A percentile compares a stretch with the other conserved stretches of the same genome.
phyloP scores from a whole-genome alignment of 2,888 invertebrate species.

The Leptinotarsa peninsularis region DNA sequence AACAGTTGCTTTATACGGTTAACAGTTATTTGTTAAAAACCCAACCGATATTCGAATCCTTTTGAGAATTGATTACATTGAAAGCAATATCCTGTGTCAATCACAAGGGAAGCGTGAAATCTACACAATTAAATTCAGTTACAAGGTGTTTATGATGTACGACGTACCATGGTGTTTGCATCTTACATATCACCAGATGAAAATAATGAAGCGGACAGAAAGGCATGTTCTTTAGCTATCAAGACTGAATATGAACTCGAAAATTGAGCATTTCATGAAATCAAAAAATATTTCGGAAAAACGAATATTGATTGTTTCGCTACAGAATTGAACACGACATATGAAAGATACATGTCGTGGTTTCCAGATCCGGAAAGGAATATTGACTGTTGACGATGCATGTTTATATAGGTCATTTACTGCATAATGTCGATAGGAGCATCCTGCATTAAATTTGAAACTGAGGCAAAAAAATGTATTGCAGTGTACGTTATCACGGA shows the following conservation, averaged over 20 bases:
- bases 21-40: neutral
- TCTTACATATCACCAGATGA: slow-evolving; percentile 1
- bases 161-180: slow-evolving; percentile 16
- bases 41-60: neutral
- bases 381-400: too few relatives aligned
- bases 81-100: slow-evolving; percentile 23
- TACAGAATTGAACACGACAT: slow-evolving; percentile 15
- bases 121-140: neutral
- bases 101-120: slow-evolving; percentile 17
- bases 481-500: too few relatives aligned
- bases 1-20: neutral
- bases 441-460: too few relatives aligned
- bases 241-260: slow-evolving; percentile 24
- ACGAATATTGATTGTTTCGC: slow-evolving; percentile 31
- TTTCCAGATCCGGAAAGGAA: slow-evolving; percentile 11
- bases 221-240: neutral
- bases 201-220: slow-evolving; percentile 12
- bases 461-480: too few relatives aligned
- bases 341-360: slow-evolving; percentile 19
- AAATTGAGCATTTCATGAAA: neutral
- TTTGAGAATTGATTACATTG: slow-evolving; percentile 8
- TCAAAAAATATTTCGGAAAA: slow-evolving; percentile 6
- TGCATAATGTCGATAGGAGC: too few relatives aligned
- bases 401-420: too few relatives aligned
- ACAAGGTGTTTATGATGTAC: slow-evolving; percentile 1